A percentile compares a stretch with the other conserved stretches of the same genome.
Evolutionary conservation across 1,140 invertebrate species (phyloP).

Genomic region (Lordiphosa stackelbergi): DNA sequence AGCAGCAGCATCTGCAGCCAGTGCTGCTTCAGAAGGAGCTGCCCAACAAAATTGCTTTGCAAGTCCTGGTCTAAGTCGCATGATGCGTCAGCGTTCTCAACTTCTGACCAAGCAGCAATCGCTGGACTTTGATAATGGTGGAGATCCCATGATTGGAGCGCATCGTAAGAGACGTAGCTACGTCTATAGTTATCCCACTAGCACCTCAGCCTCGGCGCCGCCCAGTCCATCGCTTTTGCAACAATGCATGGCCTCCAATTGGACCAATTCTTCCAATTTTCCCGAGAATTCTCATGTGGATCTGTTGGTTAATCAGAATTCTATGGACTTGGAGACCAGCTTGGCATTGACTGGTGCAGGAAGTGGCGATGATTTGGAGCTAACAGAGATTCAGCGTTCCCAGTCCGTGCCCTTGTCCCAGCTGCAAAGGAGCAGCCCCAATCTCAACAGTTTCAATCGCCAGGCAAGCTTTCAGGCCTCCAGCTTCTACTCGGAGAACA

Average conservation of each 20-base stretch:
- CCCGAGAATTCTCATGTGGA: slow-evolving; percentile 41
- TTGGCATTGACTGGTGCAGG: slow-evolving; percentile 35
- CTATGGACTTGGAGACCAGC: slow-evolving; percentile 68
- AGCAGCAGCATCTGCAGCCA: slow-evolving; percentile 54
- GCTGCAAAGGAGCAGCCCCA: slow-evolving; percentile 55
- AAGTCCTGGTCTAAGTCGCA: slow-evolving; percentile 87
- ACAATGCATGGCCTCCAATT: slow-evolving; percentile 49
- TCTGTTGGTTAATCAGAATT: slow-evolving; percentile 59
- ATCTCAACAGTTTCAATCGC: slow-evolving; percentile 43
- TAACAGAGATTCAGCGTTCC: slow-evolving; percentile 69
- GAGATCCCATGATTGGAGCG: slow-evolving; percentile 72
- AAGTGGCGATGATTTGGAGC: slow-evolving; percentile 41
- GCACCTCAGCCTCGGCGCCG: slow-evolving; percentile 71
- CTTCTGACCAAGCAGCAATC: slow-evolving; percentile 68
- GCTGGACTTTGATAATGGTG: slow-evolving; percentile 54
- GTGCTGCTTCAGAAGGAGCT: slow-evolving; percentile 6
- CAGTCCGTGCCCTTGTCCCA: slow-evolving; percentile 73
- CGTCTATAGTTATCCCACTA: slow-evolving; percentile 53
- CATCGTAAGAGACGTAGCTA: slow-evolving; percentile 56
- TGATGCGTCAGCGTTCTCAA: slow-evolving; percentile 69
- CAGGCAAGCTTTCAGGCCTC: slow-evolving; percentile 48
- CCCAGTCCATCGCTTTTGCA: slow-evolving; percentile 70
- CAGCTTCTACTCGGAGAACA: slow-evolving; percentile 64
- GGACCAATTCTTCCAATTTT: slow-evolving; percentile 41
- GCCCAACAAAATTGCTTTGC: slow-evolving; percentile 84